phyloP scores from a whole-genome alignment of 2,797 vertebrate species.

The Mormyrops attenuatus region DNA sequence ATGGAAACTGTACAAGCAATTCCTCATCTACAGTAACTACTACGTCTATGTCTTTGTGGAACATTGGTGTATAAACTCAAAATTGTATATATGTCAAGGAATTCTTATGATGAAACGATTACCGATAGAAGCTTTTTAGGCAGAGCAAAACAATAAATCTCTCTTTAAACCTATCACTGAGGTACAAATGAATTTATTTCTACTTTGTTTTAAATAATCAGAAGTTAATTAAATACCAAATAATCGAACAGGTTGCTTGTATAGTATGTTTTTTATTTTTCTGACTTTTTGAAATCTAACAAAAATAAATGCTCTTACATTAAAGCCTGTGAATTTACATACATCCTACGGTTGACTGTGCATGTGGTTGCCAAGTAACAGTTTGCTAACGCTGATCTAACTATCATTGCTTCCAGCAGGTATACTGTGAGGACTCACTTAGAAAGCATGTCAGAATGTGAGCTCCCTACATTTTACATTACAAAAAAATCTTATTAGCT shows the following conservation, averaged over 20 bases:
- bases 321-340: neutral
- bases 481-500: neutral
- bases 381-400: neutral
- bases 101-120: neutral
- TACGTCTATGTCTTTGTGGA: neutral
- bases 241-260: neutral
- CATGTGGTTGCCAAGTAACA: conserved; percentile 14
- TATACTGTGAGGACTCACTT: neutral
- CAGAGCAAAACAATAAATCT: neutral
- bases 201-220: neutral
- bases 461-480: neutral
- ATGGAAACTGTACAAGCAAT: neutral
- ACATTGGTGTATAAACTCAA: neutral
- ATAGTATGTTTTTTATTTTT: neutral
- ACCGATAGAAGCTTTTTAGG: neutral
- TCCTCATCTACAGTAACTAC: neutral
- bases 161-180: neutral
- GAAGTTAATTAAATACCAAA: neutral
- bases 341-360: neutral
- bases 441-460: neutral
- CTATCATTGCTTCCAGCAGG: neutral
- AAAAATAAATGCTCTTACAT: neutral
- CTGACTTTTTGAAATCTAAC: neutral
- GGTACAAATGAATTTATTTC: neutral
- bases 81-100: neutral